phyloP scores from a whole-genome alignment of 1,140 invertebrate genomes.

The Carcinoscorpius rotundicauda region DNA sequence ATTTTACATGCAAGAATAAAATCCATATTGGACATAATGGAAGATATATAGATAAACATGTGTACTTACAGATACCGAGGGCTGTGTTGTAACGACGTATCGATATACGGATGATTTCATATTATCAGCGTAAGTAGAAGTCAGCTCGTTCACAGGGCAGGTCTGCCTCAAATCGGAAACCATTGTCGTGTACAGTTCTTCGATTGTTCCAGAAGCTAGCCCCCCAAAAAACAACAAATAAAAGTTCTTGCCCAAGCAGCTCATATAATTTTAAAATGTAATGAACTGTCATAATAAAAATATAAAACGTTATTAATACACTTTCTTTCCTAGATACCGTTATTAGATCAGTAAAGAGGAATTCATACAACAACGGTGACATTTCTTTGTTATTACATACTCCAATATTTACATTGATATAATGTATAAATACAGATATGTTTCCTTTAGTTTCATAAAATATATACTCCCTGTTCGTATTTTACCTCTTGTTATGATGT shows the following conservation, averaged over 20 bases:
- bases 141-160: conserved; percentile 21
- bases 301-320: not conserved
- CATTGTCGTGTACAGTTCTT: conserved; percentile 20
- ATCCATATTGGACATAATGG: no score
- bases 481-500: no score
- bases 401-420: no score
- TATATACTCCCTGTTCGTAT: no score
- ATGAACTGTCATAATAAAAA: not conserved
- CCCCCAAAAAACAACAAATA: conserved; percentile 6
- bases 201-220: conserved; percentile 7
- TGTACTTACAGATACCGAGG: conserved; percentile 17
- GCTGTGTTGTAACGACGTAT: conserved; percentile 15
- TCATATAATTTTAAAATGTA: not conserved
- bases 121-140: conserved; percentile 6
- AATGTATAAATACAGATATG: no score
- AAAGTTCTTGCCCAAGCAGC: not conserved
- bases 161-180: conserved; percentile 22
- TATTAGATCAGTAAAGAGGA: not conserved
- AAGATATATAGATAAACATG: no score
- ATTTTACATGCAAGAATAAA: no score
- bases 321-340: not conserved
- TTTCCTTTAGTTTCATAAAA: no score
- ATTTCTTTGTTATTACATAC: not conserved
- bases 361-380: not conserved
- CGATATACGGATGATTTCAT: conserved; percentile 14